Base-by-base conservation (phyloP, 2,888 invertebrate genomes). In the Priocnemis perturbator region DNA sequence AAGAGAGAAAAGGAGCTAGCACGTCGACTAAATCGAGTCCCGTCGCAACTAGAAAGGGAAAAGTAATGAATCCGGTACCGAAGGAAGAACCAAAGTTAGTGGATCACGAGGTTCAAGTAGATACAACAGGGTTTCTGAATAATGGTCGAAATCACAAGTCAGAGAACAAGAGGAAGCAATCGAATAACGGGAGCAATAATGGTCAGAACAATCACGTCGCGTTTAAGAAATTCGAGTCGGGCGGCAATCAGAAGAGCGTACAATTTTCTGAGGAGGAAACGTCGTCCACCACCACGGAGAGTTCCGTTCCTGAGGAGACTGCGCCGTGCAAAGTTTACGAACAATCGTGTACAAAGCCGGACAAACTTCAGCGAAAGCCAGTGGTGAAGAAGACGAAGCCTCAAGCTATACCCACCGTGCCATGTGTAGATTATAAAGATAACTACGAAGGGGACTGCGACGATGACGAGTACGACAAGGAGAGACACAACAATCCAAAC, bases 221-320 rank as follows among this genome's bases (percentile, higher is more conserved):
- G 59, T 84, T 83, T 74, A 86, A 85, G 59, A 88, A 89, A 74
- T 85, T 83, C 55, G 88, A 90, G 45, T 52, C 85, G 76, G 82
- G 77, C 76, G 83, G 81, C 83, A 84, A 83, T 80, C 89, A 88
- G 63, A 87, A 88, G 75, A 73, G 77, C 45, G 71, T 86, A 64
- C 85, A 88, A 69, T 89, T 89, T 74, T 90, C 90, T 52, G 93
- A 93, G 83, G 93, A 93, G 83, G 94, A 94, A 81, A 92, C 93
- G 1, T 94, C 93, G 9, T 94, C 94, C 0, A 93, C 93, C 1
- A 93, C 93, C 7, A 94, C 94, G 2, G 94, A 94, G 83, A 93
- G 93, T 78, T 93, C 93, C 56, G 90, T 91, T 78, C 91, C 92
- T 64, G 93, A 93, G 67, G 92, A 93, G 71, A 86, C 77, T 14